A percentile compares a stretch with the other conserved stretches of the same genome.
phyloP scores from a whole-genome alignment of 2,797 vertebrate species.

The Xenentodon cancila region DNA sequence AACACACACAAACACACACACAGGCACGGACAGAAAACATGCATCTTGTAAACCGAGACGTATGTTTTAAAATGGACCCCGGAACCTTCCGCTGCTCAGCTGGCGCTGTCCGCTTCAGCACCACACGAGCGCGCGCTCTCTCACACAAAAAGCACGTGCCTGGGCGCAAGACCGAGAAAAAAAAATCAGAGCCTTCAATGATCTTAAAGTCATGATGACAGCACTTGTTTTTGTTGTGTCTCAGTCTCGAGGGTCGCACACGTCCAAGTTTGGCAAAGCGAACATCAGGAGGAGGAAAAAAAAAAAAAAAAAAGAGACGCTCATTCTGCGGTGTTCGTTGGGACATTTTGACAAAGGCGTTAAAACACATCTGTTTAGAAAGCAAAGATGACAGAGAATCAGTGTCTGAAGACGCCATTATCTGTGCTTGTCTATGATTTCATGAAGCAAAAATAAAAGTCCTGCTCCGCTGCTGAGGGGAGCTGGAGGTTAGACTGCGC shows the following conservation, averaged over 20 bases:
- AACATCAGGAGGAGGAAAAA: too few relatives aligned
- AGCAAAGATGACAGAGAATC: not conserved
- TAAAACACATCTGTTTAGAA: not conserved
- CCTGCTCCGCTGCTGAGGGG: conserved; percentile 14
- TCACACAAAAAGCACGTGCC: conserved; percentile 12
- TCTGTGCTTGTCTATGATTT: not conserved
- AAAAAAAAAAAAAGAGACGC: too few relatives aligned
- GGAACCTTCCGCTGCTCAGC: conserved; percentile 68
- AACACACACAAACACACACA: not conserved
- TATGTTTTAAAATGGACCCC: conserved; percentile 77
- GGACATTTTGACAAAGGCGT: conserved; percentile 1
- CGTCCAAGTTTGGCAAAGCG: too few relatives aligned
- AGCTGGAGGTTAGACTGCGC: conserved; percentile 49
- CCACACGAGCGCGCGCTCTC: conserved; percentile 47
- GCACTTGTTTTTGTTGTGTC: too few relatives aligned
- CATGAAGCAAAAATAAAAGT: not conserved
- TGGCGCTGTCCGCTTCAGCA: conserved; percentile 83
- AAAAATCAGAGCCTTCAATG: not conserved
- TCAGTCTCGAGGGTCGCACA: too few relatives aligned
- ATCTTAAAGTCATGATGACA: not conserved
- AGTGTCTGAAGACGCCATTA: not conserved
- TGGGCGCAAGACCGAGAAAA: conserved; percentile 20
- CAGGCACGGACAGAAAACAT: conserved; percentile 21
- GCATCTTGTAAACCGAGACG: conserved; percentile 47
- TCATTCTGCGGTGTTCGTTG: conserved; percentile 9